These are phyloP conservation scores for Sphinx pinastri DNA, from an alignment of 2,888 invertebrate genomes.

Conservation along the genomic window DNA sequence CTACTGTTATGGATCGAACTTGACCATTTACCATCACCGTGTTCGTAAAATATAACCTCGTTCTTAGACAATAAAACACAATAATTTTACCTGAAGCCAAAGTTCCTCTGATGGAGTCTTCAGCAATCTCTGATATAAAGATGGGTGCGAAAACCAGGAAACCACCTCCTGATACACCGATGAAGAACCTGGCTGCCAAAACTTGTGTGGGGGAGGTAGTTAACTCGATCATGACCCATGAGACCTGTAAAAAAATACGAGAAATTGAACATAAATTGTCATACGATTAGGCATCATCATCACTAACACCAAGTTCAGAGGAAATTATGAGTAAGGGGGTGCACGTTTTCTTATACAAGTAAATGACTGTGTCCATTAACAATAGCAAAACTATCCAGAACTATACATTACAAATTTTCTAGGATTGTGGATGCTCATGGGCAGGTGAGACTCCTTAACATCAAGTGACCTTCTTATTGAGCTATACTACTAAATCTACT, in stretches of 20 bases:
- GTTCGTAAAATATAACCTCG: too few relatives aligned
- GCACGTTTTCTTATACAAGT: too few relatives aligned
- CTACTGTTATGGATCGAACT: too few relatives aligned
- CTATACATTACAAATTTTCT: too few relatives aligned
- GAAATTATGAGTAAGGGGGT: too few relatives aligned
- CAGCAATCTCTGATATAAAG: constrained; percentile 86
- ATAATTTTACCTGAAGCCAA: constrained; percentile 62
- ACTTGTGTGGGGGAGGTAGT: constrained; percentile 71
- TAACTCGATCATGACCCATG: constrained; percentile 83
- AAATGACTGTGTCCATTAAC: background rate
- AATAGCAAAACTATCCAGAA: background rate
- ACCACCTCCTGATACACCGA: constrained; percentile 84
- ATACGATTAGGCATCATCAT: too few relatives aligned
- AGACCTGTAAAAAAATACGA: constrained; percentile 60
- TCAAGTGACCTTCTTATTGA: too few relatives aligned
- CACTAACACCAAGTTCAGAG: too few relatives aligned
- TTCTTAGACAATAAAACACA: background rate
- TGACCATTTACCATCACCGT: too few relatives aligned
- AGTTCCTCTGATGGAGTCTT: constrained; percentile 72
- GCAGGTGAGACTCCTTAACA: too few relatives aligned
- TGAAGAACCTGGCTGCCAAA: constrained; percentile 80
- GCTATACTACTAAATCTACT: too few relatives aligned
- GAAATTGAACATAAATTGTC: background rate
- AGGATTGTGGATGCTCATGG: too few relatives aligned
- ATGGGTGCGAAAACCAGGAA: constrained; percentile 83